Conservation (phyloP, 1,140 invertebrate species). For the Latrodectus geometricus region DNA sequence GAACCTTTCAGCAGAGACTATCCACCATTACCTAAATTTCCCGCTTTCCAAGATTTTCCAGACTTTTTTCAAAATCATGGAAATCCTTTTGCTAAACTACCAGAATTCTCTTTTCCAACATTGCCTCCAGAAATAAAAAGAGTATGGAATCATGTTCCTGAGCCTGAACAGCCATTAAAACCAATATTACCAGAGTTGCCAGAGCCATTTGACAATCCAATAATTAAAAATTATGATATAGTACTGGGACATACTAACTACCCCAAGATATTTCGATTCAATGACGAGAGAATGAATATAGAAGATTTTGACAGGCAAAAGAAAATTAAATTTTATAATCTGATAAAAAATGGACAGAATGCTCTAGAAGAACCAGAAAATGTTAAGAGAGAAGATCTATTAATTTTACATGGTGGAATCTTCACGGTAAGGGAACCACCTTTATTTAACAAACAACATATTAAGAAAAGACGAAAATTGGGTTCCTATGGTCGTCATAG, state of each 20-base stretch:
- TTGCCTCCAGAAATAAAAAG: constrained; percentile 72
- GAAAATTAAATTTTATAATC: constrained; percentile 42
- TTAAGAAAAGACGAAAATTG: constrained; percentile 29
- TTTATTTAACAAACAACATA: constrained; percentile 28
- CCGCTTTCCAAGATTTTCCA: constrained; percentile 70
- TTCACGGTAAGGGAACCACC: constrained; percentile 59
- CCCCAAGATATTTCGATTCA: constrained; percentile 64
- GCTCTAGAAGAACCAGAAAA: constrained; percentile 60
- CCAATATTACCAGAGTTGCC: constrained; percentile 67
- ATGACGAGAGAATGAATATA: constrained; percentile 63
- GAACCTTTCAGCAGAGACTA: constrained; percentile 63
- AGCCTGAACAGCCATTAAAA: constrained; percentile 62
- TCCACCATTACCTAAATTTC: constrained; percentile 64
- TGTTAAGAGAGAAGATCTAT: constrained; percentile 58
- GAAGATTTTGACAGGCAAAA: constrained; percentile 63
- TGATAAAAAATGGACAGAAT: constrained; percentile 25
- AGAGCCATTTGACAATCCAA: constrained; percentile 72
- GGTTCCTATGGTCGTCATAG: background rate
- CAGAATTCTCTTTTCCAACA: constrained; percentile 78
- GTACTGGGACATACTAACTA: constrained; percentile 62
- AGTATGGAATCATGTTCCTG: constrained; percentile 33
- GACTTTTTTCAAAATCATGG: constrained; percentile 31
- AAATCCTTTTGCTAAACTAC: constrained; percentile 66
- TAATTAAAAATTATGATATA: constrained; percentile 63
- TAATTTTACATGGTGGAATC: constrained; percentile 63